A percentile compares a stretch with the other conserved stretches of the same genome.
phyloP scores from a whole-genome alignment of 2,113 vertebrate genomes.

The Anarrhichthys ocellatus region DNA sequence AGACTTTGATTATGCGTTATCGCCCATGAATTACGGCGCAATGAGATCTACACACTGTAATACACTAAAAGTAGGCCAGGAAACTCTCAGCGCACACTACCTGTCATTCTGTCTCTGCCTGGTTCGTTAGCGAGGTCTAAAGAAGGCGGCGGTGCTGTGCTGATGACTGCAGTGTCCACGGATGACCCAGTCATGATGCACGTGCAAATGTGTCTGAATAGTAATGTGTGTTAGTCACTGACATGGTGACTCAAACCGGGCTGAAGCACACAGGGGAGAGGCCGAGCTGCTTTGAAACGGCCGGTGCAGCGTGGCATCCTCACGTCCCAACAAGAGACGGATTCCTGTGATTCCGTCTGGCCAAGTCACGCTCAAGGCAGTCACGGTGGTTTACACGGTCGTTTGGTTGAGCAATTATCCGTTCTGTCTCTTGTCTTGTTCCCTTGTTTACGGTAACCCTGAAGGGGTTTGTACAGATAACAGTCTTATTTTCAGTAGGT shows the following conservation, averaged over 20 bases:
- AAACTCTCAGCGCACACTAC: slow-evolving; percentile 42
- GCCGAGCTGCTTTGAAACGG: not conserved
- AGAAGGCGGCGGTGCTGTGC: slow-evolving; percentile 16
- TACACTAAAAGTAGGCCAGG: slow-evolving; percentile 39
- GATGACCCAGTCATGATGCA: not conserved
- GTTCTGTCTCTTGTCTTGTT: not conserved
- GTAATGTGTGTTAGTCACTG: not conserved
- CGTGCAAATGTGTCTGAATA: not conserved
- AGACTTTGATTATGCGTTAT: slow-evolving; percentile 36
- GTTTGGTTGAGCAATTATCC: not conserved
- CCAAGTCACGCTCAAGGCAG: not conserved
- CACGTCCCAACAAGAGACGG: not conserved
- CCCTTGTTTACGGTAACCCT: not conserved
- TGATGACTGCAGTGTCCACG: not conserved
- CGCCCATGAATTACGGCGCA: slow-evolving; percentile 27
- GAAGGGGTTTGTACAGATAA: not conserved
- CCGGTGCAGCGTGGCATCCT: not conserved
- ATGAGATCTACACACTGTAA: slow-evolving; percentile 1
- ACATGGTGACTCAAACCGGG: not conserved
- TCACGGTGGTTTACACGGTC: not conserved
- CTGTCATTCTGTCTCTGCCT: slow-evolving; percentile 43
- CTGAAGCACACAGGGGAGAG: not conserved
- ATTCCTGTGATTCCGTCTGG: not conserved
- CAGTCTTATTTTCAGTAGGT: not conserved
- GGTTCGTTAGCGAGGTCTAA: not conserved